Percentiles rank a stretch among this genome's conserved stretches.
phyloP scores from a whole-genome alignment of 2,888 invertebrate genomes.

The Calliopum simillimum region DNA sequence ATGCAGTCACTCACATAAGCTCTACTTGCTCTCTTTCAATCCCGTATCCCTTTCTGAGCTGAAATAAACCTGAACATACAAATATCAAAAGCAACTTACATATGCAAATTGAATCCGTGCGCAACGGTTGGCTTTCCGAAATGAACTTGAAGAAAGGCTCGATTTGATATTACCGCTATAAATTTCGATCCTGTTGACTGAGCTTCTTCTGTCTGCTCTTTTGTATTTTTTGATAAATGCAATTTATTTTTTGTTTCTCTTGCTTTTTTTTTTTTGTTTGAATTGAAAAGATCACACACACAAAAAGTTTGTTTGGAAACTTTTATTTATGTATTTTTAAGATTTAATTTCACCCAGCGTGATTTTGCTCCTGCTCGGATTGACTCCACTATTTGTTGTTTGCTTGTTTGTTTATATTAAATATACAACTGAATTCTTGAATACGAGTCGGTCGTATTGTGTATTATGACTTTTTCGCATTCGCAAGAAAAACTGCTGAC shows the following conservation, averaged over 20 bases:
- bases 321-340: too few species aligned
- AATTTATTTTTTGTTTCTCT: not conserved
- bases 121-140: slow-evolving; percentile 21
- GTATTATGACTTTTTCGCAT: slow-evolving; percentile 20
- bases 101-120: slow-evolving; percentile 41
- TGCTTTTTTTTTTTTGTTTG: not conserved
- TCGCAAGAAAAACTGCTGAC: slow-evolving; percentile 22
- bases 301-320: too few species aligned
- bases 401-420: slow-evolving; percentile 8
- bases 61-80: not conserved
- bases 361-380: too few species aligned
- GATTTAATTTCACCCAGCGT: too few species aligned
- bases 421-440: not conserved
- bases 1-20: too few species aligned
- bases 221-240: too few species aligned
- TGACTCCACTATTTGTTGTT: not conserved
- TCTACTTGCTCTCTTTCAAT: too few species aligned
- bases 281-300: too few species aligned
- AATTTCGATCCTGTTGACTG: too few species aligned
- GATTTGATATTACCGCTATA: too few species aligned
- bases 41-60: too few species aligned
- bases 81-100: slow-evolving; percentile 30
- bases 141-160: not conserved
- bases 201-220: too few species aligned
- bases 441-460: not conserved